Conservation (phyloP, 2,888 invertebrate genomes). For the Agriopis marginaria region DNA sequence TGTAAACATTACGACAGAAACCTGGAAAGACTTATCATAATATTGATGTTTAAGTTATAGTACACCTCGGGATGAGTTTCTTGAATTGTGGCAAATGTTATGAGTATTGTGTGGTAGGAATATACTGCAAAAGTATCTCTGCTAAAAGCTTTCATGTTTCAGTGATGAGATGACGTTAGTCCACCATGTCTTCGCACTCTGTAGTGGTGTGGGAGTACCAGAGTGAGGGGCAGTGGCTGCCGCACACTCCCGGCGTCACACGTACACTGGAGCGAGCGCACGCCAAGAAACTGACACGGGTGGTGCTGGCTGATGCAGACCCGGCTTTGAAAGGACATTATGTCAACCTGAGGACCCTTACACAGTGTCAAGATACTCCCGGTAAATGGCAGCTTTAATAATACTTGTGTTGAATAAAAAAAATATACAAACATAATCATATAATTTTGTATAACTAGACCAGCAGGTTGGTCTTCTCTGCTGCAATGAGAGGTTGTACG, state of each 20-base stretch:
- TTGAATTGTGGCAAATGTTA: neutral
- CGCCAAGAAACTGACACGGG: conserved; percentile 93
- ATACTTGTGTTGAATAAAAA: too few relatives aligned
- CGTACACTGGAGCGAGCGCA: conserved; percentile 94
- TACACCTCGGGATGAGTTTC: neutral
- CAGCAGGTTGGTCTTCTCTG: too few relatives aligned
- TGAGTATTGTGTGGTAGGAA: neutral
- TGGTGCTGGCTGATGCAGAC: conserved; percentile 95
- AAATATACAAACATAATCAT: too few relatives aligned
- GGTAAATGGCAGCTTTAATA: conserved; percentile 52
- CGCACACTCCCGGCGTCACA: conserved; percentile 94
- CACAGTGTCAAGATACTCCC: conserved; percentile 88
- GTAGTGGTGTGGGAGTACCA: conserved; percentile 94
- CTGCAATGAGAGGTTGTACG: too few relatives aligned
- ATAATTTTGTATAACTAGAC: too few relatives aligned
- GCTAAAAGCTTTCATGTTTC: conserved; percentile 4
- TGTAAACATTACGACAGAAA: neutral
- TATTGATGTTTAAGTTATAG: neutral
- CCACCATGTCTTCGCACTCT: conserved; percentile 87
- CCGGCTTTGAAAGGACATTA: conserved; percentile 92
- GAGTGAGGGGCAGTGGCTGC: conserved; percentile 92
- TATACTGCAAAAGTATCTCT: neutral
- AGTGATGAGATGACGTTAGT: conserved; percentile 33
- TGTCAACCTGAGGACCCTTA: conserved; percentile 91
- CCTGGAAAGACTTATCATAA: neutral